Base-by-base conservation (phyloP, 2,113 vertebrate genomes). In the Dasyornis broadbenti region DNA sequence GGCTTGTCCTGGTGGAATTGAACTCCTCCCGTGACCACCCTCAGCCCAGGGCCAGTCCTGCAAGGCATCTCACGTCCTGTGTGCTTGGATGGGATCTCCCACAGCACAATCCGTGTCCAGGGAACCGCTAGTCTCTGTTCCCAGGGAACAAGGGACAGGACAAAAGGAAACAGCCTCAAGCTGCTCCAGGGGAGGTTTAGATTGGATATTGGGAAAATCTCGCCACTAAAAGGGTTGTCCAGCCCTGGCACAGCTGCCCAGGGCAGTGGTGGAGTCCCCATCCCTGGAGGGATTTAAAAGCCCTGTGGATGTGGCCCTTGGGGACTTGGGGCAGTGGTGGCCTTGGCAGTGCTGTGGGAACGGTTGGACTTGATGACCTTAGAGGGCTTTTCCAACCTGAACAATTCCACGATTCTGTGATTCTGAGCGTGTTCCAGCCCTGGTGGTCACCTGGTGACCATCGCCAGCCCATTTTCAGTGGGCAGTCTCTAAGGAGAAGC, bases 251-350 rank as follows among this genome's bases (percentile, higher is more conserved):
- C 7, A 68, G 19, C 60, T 60, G 37, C 60, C 8, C 60, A 52
- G 28, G 3, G 33, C 24, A 35, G 39, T 53, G 61, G 0, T 59
- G n/a, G 61, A 0, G 15, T 47, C 24, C 0, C 39, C 53, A 59
- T 68, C 5, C 13, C 69, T 60, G 39, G 20, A 61, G n/a, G 30
- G 54, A 31, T 89, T 60, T 54, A 15, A 61, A 47, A 76, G 4
- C 40, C 0, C 0, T 0, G 12, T 11, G 63, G n/a, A 61, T 69
- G 70, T 69, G 87, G 18, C 79, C 15, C 54, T 1, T 61, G 40
- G n/a, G 70, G 78, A 54, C 63, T 7, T 0, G 3, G 53, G 2
- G 0, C 7, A 45, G 23, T 12, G 50, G 31, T 81, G 69, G 23
- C 28, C 20, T 52, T 8, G 19, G 33, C 68, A 44, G 27, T 52